phyloP scores from a whole-genome alignment of 2,113 vertebrate genomes.

The Dascyllus trimaculatus region DNA sequence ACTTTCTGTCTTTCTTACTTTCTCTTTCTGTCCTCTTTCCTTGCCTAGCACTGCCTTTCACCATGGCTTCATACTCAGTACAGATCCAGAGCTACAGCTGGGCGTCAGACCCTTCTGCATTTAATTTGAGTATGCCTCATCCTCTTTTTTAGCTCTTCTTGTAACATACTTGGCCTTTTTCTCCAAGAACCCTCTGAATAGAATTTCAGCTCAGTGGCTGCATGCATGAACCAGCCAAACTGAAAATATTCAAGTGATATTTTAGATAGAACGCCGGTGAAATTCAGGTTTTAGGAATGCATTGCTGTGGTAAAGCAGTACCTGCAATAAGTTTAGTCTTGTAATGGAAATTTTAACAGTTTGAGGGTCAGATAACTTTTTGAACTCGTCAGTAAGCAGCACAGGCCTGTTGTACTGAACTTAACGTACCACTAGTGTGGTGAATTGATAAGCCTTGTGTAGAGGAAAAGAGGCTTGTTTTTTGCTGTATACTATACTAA shows the following conservation, averaged over 20 bases:
- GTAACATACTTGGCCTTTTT: constrained; percentile 12
- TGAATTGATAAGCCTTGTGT: background rate
- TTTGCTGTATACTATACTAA: background rate
- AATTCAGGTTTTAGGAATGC: background rate
- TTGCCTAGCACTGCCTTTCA: constrained; percentile 50
- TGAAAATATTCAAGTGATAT: background rate
- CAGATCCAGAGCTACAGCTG: constrained; percentile 26
- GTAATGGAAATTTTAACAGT: background rate
- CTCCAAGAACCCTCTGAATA: constrained; percentile 20
- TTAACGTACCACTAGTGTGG: constrained; percentile 3
- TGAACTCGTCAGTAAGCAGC: constrained; percentile 12
- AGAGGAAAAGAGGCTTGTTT: background rate
- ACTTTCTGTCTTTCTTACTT: constrained; percentile 13
- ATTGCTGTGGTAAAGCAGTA: constrained; percentile 27
- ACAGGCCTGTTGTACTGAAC: constrained; percentile 13
- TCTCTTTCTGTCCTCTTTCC: constrained; percentile 8
- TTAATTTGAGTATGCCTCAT: background rate
- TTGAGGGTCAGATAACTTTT: constrained; percentile 5
- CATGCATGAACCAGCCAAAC: constrained; percentile 58
- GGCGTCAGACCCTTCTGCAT: constrained; percentile 1
- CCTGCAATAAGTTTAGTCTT: constrained; percentile 39
- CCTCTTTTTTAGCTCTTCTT: constrained; percentile 14
- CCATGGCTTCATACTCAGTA: constrained; percentile 43
- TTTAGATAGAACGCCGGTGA: background rate
- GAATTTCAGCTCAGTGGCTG: constrained; percentile 27